A percentile compares a stretch with the other conserved stretches of the same genome.
Conservation (phyloP, 1,140 invertebrate genomes). For the Trachymyrmex cornetzi region DNA sequence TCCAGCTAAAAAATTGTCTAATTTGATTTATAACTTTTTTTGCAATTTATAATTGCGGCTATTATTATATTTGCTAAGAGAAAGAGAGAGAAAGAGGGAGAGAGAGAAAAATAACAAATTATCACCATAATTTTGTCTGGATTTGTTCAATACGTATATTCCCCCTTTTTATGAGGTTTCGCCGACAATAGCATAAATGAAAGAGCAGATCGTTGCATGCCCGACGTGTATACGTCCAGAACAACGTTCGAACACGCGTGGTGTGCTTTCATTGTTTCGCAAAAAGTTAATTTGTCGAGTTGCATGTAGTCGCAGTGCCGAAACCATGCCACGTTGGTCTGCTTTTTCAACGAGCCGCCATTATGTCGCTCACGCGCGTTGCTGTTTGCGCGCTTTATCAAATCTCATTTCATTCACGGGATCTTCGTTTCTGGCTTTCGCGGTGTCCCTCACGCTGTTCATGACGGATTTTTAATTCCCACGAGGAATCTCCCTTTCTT, state of each 20-base stretch:
- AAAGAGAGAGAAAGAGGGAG: neutral
- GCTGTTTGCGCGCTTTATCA: conserved; percentile 48
- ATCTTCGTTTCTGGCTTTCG: conserved; percentile 1
- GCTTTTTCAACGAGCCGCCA: conserved; percentile 33
- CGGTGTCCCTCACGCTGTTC: conserved; percentile 8
- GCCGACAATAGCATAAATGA: conserved; percentile 30
- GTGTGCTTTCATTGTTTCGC: conserved; percentile 49
- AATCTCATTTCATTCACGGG: conserved; percentile 35
- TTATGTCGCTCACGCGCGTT: conserved; percentile 18
- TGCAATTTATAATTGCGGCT: neutral
- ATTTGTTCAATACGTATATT: conserved; percentile 5
- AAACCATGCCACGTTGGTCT: conserved; percentile 1
- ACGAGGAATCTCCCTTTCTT: conserved; percentile 42
- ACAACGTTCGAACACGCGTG: conserved; percentile 46
- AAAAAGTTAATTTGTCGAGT: conserved; percentile 64
- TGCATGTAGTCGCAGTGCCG: neutral
- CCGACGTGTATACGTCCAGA: conserved; percentile 6
- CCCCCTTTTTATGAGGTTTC: neutral
- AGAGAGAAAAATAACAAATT: neutral
- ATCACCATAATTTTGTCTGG: conserved; percentile 10
- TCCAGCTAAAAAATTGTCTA: neutral
- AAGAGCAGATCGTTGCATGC: conserved; percentile 20
- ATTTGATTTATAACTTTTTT: too few species aligned
- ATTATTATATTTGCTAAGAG: conserved; percentile 1
- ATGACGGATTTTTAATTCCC: conserved; percentile 56